Evolutionary conservation across 1,140 invertebrate species (phyloP), one percentile per base, ranked within the genome.

Genomic region (Ruditapes philippinarum): DNA sequence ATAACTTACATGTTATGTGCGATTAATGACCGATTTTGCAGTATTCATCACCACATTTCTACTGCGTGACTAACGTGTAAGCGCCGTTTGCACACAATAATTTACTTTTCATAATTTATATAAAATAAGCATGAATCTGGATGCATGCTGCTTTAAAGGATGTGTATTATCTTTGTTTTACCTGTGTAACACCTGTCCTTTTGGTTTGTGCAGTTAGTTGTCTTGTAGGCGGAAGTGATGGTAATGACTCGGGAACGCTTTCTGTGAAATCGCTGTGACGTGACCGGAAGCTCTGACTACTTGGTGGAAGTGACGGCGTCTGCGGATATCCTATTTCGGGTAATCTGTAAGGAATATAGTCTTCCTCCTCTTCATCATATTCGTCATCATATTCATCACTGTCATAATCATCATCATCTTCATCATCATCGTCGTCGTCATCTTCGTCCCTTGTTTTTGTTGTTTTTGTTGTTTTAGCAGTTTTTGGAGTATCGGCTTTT

Each of bases 221-320:
- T 22, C 84, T 38, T 0, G 73, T 28, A 22, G 42, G 31, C 17
- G 84, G 73, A 31, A 87, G 51, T 62, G 65, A 38, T n/a, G 84
- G 84, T 22, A 87, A 45, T 4, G 62, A 70, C 2, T 85, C 82
- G 14, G 82, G n/a, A 42, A 87, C 84, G 65, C 73, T 87, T 33
- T n/a, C 57, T 17, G 38, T 57, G 33, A 42, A 83, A 17, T 42
- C 80, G 22, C 80, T 83, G 60, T 83, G 70, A 42, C 40, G 25
- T 22, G 84, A 87, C 54, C 84, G 70, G 54, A 87, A 87, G 49
- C 84, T 87, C 22, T 74, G 49, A 40, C 84, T 87, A 42, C 84
- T 87, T 25, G 84, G 73, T 25, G 84, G 84, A 0, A 78, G 70
- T 25, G 84, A 87, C 0, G 84, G 84, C 2, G 84, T 87, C 22